Conservation (phyloP, 2,888 invertebrate genomes). For the Augochlorella aurata region DNA sequence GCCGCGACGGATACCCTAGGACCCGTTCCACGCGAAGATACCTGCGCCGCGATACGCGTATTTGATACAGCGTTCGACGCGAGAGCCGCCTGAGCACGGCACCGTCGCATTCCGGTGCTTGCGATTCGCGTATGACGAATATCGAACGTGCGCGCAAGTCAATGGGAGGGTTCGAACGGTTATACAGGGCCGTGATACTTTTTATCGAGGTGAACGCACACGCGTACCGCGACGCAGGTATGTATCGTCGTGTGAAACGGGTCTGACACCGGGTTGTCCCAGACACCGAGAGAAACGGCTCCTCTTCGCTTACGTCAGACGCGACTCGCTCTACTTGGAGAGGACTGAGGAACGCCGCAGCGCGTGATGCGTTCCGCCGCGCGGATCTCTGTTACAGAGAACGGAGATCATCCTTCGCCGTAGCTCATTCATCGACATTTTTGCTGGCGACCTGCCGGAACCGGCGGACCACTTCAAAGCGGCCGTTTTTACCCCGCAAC, state of each 20-base stretch:
- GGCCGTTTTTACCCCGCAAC: neutral
- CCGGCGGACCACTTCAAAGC: slow-evolving; percentile 6
- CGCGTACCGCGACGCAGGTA: too few relatives aligned
- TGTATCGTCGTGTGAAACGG: too few relatives aligned
- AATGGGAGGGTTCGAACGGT: too few relatives aligned
- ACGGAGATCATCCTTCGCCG: neutral
- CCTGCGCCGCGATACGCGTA: too few relatives aligned
- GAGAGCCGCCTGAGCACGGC: too few relatives aligned
- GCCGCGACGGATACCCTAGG: neutral
- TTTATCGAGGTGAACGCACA: too few relatives aligned
- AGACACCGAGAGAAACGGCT: neutral
- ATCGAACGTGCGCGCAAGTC: too few relatives aligned
- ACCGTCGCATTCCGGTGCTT: too few relatives aligned
- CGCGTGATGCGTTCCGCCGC: slow-evolving; percentile 7
- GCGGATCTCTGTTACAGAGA: slow-evolving; percentile 13
- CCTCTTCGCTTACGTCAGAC: slow-evolving; percentile 51
- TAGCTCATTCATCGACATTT: slow-evolving; percentile 10
- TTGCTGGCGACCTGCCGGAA: neutral
- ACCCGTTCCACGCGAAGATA: too few relatives aligned
- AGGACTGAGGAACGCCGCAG: slow-evolving; percentile 53
- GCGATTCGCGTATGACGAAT: too few relatives aligned
- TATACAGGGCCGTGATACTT: too few relatives aligned
- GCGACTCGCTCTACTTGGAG: slow-evolving; percentile 62
- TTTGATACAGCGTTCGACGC: too few relatives aligned
- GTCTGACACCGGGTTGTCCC: neutral